Evolutionary conservation across 2,797 vertebrate species (phyloP), one percentile per base, ranked within the genome.

Genomic region (Sebastes nivosus): DNA sequence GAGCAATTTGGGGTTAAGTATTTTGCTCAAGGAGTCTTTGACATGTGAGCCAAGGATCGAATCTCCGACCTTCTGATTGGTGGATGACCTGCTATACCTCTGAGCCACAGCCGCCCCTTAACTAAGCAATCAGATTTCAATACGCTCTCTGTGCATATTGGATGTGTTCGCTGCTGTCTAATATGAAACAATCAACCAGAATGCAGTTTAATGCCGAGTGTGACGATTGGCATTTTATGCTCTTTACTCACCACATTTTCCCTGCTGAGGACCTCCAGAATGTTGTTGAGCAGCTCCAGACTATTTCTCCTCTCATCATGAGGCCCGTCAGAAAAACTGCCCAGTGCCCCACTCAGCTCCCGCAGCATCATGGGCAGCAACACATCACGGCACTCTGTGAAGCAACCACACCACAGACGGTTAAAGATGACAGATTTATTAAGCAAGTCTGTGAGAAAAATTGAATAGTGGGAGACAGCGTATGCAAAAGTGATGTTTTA

Each of bases 361-460:
- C 96, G 96, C 29, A 98, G 97, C 94, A 99, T 99, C 95, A 99
- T 97, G 79, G 98, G 98, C 80, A 99, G 95, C 85, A 99, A 88
- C 82, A 99, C 95, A 79, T 99, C 98, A 65, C 98, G 97, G 85
- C 98, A 99, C 79, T 98, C 98, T 99, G 93, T 1, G 90, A 4
- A 50, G 50, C 55, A 66, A 80, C 22, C 70, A 42, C 66, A 63
- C 2, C 50, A 73, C 8, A 52, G 46, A 95, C 88, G 63, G 93
- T 94, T 13, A 95, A 95, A 74, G 95, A 96, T 52, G 13, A 67
- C 69, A 94, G 83, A 18, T 93, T 95, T 29, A 89, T 94, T 68
- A 63, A 18, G 8, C 55, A 71, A 36, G 20, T 60, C 34, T 10
- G 25, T 22, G 13, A 50, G 42, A 70, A 64, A 65, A 79, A 72